Base-by-base conservation (phyloP, 2,797 vertebrate species). In the Trachops cirrhosus region DNA sequence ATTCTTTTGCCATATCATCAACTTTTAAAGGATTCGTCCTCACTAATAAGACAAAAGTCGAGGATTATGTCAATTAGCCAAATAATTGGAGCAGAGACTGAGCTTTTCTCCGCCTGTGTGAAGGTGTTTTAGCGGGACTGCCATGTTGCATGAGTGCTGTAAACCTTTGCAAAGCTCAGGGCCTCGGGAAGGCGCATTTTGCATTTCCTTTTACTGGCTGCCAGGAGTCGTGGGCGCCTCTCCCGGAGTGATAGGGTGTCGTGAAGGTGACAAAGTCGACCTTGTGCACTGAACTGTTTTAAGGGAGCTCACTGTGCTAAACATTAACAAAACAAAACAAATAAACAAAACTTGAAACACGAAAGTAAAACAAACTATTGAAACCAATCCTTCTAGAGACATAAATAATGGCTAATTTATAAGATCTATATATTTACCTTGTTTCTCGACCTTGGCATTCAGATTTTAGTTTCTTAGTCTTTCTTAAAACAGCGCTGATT, bases 21-120 rank as follows among this genome's bases (percentile, higher is more conserved):
- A 87, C 92, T 95, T 96, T 96, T 86, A 89, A 86, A 86, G 82
- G 62, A 75, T 92, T 86, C 91, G 54, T 97, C 90, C 90, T 90
- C 74, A 48, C 92, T 88, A 79, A 96, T 96, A 79, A 95, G 94
- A 96, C 67, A 80, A 91, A 91, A 93, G 73, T 70, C 5, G 78
- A 96, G 34, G 92, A 52, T 57, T 48, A 64, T 95, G 88, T 83
- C 91, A 93, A 86, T 94, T 95, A 93, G 78, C 74, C 64, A 85
- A 89, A 86, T 64, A 93, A 89, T 86, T 95, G 82, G 86, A 96
- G 71, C 88, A 67, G 80, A 93, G 41, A 87, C 24, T 44, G 41
- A 94, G 94, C 21, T 79, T 84, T 59, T 78, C 44, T 82, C 67
- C 15, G 52, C 77, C 46, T 57, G 64, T 32, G 19, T 16, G 71